Evolutionary conservation across 2,888 invertebrate genomes (phyloP), one percentile per base, ranked within the genome.

Genomic region (Gryllus longicercus): DNA sequence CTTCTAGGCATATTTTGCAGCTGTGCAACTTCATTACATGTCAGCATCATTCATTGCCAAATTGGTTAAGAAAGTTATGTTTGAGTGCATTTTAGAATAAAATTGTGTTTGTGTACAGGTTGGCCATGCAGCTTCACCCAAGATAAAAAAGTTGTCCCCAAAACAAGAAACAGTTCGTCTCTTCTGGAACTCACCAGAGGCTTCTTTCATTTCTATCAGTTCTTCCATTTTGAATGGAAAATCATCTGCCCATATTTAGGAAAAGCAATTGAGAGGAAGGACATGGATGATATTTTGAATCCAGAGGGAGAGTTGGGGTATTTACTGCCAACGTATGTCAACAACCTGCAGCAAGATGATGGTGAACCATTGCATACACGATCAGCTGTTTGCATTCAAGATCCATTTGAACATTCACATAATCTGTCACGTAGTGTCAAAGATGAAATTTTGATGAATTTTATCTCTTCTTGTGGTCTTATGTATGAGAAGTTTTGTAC

Each of bases 401-500:
- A 63, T 63, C 63, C 63, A 14, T 63, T 63, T n/a, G 63, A 63
- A 63, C 63, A 63, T 18, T 63, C 63, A n/a, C 63, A 63, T 63
- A 63, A 63, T n/a, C n/a, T 63, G 63, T 18, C 63, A 1, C 63
- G n/a, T 18, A 14, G 16, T 18, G 63, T 63, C 16, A 63, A 63
- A n/a, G 63, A 63, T 14, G 63, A 63, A 63, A n/a, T 63, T n/a
- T n/a, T 63, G 16, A 63, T 63, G 63, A 14, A 63, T n/a, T 63
- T 63, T 63, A 63, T 63, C n/a, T 63, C 63, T n/a, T 63, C 63
- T 18, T 63, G 63, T 63, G 63, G 63, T 63, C 63, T 63, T n/a
- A 63, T 63, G n/a, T 63, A 63, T n/a, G 63, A 63, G 11, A 63
- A 63, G 14, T 14, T 63, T 63, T 63, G 63, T n/a, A 63, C 63